Base-by-base conservation (phyloP, 2,888 invertebrate genomes). In the Papilio gigon region DNA sequence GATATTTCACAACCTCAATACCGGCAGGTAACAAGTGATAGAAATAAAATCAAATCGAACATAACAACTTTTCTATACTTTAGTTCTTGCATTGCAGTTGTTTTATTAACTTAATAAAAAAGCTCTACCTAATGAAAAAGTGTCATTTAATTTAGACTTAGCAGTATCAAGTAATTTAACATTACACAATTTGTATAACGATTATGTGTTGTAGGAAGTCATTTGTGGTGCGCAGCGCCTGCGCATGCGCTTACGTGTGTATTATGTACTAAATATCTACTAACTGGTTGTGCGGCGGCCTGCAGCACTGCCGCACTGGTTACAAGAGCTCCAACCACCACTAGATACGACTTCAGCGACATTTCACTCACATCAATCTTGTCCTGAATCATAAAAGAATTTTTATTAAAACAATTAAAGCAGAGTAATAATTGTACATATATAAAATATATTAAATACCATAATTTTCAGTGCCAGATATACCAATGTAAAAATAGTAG, bases 221-320 rank as follows among this genome's bases (percentile, higher is more conserved):
- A 50, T 64, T 50, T 60, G 50, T 40, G 12, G 58, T 66, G 22
- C 47, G 62, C 42, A 37, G 27, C 25, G 63, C 65, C 68, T 42
- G 37, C 65, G 65, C 47, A 35, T 47, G 27, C 25, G 63, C 65
- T 70, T 42, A 42, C 65, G 65, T 56, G 40, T 60, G 44, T 47
- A 17, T 65, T 61, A 64, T 61, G 71, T 70, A 62, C 47, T 37
- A 66, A 40, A 50, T 42, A 50, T 69, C 71, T 82, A 87, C 89
- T 84, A 73, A 91, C 90, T 75, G 86, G 86, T 79, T 88, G 88
- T 42, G 87, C 85, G 71, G 82, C 81, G 77, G 84, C 83, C 74
- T 81, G 82, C 20, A 85, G 83, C 58, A 81, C 78, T 65, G 83
- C 73, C 67, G 86, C 78, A 64, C 81, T 81, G 71, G 87, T 71